Evolutionary conservation across 2,888 invertebrate species (phyloP).

Genomic region (Nomada flava): DNA sequence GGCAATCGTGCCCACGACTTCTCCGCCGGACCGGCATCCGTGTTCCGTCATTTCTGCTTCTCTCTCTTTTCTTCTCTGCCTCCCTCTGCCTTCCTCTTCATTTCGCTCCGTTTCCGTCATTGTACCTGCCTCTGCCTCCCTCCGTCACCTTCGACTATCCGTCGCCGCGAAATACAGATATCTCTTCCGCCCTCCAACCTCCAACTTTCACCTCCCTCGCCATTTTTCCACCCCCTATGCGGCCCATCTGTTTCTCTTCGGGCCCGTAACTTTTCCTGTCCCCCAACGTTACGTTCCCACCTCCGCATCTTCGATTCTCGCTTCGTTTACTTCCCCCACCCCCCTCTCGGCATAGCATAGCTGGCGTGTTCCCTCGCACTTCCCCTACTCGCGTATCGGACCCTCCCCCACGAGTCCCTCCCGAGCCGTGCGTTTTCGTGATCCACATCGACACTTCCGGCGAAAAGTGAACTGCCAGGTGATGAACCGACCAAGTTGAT

Average conservation of each 20-base stretch:
- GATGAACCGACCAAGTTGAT: slow-evolving; percentile 39
- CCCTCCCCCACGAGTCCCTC: slow-evolving; percentile 37
- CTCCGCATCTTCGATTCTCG: slow-evolving; percentile 1
- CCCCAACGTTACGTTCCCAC: not conserved
- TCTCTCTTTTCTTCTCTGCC: slow-evolving; percentile 17
- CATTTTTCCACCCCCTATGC: slow-evolving; percentile 12
- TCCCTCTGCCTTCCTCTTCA: slow-evolving; percentile 28
- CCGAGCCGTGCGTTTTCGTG: slow-evolving; percentile 43
- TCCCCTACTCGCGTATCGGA: slow-evolving; percentile 21
- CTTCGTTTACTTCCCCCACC: slow-evolving; percentile 3
- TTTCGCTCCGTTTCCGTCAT: slow-evolving; percentile 1
- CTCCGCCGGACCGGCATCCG: slow-evolving; percentile 70
- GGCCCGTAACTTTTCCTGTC: not conserved
- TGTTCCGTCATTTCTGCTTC: slow-evolving; percentile 59
- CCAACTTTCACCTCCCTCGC: not conserved
- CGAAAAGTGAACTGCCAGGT: slow-evolving; percentile 46
- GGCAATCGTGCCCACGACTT: slow-evolving; percentile 81
- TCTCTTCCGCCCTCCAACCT: slow-evolving; percentile 12
- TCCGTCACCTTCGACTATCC: not conserved
- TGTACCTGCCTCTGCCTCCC: not conserved
- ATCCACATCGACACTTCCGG: slow-evolving; percentile 42
- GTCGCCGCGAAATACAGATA: too few species aligned
- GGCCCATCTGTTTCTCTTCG: not conserved
- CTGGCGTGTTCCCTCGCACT: not conserved
- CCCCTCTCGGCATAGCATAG: not conserved